These are phyloP conservation scores for Lypha dubia DNA, from an alignment of 2,888 invertebrate species.

Conservation along the genomic window DNA sequence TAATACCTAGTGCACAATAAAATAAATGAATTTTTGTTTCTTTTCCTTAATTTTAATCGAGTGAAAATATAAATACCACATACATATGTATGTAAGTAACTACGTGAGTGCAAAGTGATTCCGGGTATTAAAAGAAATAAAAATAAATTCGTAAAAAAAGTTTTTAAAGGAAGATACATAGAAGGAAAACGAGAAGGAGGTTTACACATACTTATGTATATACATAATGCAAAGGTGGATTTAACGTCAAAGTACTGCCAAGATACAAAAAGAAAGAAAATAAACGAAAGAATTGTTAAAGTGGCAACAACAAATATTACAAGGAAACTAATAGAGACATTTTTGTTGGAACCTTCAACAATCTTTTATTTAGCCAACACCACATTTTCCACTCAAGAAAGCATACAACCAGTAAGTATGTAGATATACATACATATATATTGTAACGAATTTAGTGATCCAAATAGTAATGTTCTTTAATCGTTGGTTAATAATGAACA, in stretches of 20 bases:
- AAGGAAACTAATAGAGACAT: conserved; percentile 40
- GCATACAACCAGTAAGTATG: conserved; percentile 51
- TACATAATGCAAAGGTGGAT: conserved; percentile 2
- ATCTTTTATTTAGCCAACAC: conserved; percentile 1
- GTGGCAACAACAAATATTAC: conserved; percentile 13
- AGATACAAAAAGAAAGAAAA: conserved; percentile 7
- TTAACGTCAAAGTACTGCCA: conserved; percentile 35
- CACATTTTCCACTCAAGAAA: not conserved
- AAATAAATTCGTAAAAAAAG: conserved; percentile 21
- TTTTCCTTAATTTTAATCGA: conserved; percentile 50
- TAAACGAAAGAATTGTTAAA: conserved; percentile 17
- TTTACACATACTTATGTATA: not conserved
- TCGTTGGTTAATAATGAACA: not conserved
- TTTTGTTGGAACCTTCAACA: conserved; percentile 2
- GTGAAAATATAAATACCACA: conserved; percentile 26
- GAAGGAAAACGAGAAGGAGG: conserved; percentile 27
- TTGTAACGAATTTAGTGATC: no score
- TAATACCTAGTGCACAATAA: conserved; percentile 21
- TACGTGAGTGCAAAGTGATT: conserved; percentile 65
- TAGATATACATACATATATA: no score
- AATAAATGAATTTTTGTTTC: conserved; percentile 23
- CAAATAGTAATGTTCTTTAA: not conserved
- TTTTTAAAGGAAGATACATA: conserved; percentile 20
- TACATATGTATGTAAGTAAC: conserved; percentile 31
- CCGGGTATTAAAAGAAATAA: conserved; percentile 53